A percentile compares a stretch with the other conserved stretches of the same genome.
phyloP scores from a whole-genome alignment of 2,888 invertebrate species.

The Andrena fulva region DNA sequence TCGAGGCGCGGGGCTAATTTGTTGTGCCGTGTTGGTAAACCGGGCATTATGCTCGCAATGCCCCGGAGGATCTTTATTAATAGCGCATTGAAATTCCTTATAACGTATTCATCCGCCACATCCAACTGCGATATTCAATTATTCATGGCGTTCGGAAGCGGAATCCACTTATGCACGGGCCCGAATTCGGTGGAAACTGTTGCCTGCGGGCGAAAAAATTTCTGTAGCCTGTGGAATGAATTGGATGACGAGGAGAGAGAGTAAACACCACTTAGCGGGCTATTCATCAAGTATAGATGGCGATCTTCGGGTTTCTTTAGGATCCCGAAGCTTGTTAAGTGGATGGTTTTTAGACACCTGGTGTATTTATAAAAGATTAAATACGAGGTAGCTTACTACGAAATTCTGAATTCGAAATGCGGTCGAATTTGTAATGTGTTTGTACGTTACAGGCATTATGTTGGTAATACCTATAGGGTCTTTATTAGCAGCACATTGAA shows the following conservation, averaged over 20 bases:
- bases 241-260: constrained; percentile 34
- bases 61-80: neutral
- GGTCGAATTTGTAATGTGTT: neutral
- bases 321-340: neutral
- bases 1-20: constrained; percentile 4
- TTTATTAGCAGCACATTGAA: neutral
- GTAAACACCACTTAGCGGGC: constrained; percentile 16
- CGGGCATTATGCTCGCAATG: neutral
- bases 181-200: neutral
- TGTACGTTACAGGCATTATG: neutral
- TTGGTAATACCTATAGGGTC: neutral
- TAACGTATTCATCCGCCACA: neutral
- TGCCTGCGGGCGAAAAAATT: constrained; percentile 16
- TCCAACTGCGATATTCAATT: neutral
- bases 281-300: constrained; percentile 31
- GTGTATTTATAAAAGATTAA: too few relatives aligned
- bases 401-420: constrained; percentile 1
- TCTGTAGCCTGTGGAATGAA: too few relatives aligned
- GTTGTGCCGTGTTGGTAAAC: neutral
- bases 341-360: too few relatives aligned
- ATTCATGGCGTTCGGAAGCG: constrained; percentile 11
- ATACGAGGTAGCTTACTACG: too few relatives aligned
- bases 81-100: neutral
- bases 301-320: constrained; percentile 20
- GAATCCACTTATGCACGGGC: constrained; percentile 8